These are phyloP conservation scores for Orchestes rusci DNA, from an alignment of 2,888 invertebrate species.

Conservation along the genomic window DNA sequence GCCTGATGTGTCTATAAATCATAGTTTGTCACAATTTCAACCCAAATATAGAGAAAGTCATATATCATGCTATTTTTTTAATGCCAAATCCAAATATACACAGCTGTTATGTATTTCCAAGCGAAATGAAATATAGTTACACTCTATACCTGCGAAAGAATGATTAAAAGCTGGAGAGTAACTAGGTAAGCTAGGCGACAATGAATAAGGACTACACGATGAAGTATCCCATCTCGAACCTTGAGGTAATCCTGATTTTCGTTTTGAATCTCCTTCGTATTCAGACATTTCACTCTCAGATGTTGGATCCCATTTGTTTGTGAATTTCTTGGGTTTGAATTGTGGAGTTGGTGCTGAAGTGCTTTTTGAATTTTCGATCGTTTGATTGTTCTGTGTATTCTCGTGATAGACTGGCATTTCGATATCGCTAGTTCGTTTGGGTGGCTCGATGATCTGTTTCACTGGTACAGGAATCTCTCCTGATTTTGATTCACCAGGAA, in stretches of 20 bases:
- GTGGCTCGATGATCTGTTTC: conserved; percentile 47
- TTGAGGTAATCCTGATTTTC: conserved; percentile 32
- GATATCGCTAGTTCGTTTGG: conserved; percentile 52
- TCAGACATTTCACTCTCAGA: conserved; percentile 59
- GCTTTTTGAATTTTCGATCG: conserved; percentile 18
- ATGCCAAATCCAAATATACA: not conserved
- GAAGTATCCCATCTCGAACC: conserved; percentile 43
- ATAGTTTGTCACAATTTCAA: not conserved
- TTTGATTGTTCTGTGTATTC: conserved; percentile 38
- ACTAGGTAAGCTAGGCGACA: conserved; percentile 54
- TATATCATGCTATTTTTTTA: not conserved
- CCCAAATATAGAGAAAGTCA: no score
- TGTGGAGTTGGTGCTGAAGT: conserved; percentile 33
- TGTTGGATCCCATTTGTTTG: conserved; percentile 56
- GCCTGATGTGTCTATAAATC: conserved; percentile 18
- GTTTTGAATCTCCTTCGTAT: conserved; percentile 45
- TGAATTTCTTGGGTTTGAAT: conserved; percentile 43
- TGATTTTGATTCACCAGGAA: conserved; percentile 58
- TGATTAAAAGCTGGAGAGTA: conserved; percentile 49
- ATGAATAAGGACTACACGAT: conserved; percentile 51
- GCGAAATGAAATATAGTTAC: conserved; percentile 12
- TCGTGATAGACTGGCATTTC: conserved; percentile 64
- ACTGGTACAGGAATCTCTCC: conserved; percentile 42
- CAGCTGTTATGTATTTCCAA: not conserved
- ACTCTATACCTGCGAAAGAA: conserved; percentile 36